A percentile compares a stretch with the other conserved stretches of the same genome.
phyloP scores from a whole-genome alignment of 2,888 invertebrate genomes.

The Malacosoma neustria region DNA sequence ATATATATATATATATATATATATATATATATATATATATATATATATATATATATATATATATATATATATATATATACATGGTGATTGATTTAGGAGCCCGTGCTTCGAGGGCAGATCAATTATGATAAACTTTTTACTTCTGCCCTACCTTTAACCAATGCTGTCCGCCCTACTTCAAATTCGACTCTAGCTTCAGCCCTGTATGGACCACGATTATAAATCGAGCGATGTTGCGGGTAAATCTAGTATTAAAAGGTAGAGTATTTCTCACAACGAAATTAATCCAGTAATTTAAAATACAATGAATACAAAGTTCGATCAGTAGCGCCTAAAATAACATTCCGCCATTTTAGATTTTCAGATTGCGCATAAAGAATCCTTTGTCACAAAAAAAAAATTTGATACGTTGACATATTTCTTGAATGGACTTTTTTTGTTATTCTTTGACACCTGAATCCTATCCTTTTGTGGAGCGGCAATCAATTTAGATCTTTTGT shows the following conservation, averaged over 20 bases:
- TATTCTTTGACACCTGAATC: conserved; percentile 61
- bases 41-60: too few relatives aligned
- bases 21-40: background rate
- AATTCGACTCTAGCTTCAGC: too few relatives aligned
- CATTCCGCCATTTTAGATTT: conserved; percentile 55
- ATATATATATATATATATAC: background rate
- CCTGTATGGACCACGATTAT: too few relatives aligned
- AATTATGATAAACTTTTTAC: too few relatives aligned
- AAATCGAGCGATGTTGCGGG: too few relatives aligned
- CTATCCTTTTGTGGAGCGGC: conserved; percentile 37
- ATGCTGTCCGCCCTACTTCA: too few relatives aligned
- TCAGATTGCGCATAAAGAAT: conserved; percentile 56
- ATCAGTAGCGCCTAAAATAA: conserved; percentile 59
- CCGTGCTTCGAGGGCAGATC: too few relatives aligned
- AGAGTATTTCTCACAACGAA: background rate
- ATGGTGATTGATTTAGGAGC: too few relatives aligned
- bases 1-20: background rate
- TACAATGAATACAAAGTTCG: conserved; percentile 31
- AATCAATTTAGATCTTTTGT: conserved; percentile 53
- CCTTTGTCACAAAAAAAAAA: conserved; percentile 49
- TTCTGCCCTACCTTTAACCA: too few relatives aligned
- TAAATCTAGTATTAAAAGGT: too few relatives aligned
- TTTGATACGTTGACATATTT: conserved; percentile 65
- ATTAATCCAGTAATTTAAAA: conserved; percentile 2
- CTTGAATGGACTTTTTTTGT: conserved; percentile 45